Base-by-base conservation (phyloP, 53 echinoderm and acorn worm species). In the Zoroaster sp. region DNA sequence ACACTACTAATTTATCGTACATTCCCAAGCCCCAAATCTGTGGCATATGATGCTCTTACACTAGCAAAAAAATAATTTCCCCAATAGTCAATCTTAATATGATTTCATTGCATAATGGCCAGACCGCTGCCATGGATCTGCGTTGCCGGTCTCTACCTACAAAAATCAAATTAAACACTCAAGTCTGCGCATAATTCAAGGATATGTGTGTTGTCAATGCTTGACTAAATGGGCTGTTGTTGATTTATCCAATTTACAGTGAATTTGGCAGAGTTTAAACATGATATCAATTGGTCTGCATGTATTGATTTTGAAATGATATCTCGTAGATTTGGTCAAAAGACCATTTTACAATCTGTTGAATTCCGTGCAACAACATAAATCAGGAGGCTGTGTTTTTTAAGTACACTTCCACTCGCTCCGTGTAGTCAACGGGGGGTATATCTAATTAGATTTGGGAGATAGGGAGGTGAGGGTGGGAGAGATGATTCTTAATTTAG, bases 151-250 rank as follows among this genome's bases (percentile, higher is more conserved):
- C 63, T 59, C 7, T 25, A 59, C 30, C 30, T 14, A 41, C 39
- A 82, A 68, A 82, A 82, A 82, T 82, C 82, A 82, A 82, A 82
- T 82, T 82, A 81, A 81, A 82, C 23, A n/a, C 66, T 43, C 21
- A 1, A 41, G 30, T 66, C 37, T 68, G 17, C 13, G 82, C 82
- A 82, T 82, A 82, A 82, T 82, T 66, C 82, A 82, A 79, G 63
- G 82, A 66, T 67, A 43, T 14, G 14, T 1, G n/a, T 23, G 40
- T 41, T 30, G 45, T 34, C 23, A 13, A 13, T 18, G 67, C 33
- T 42, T 68, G 43, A 67, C 25, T 68, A 43, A 67, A 82, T 82
- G 45, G 41, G 68, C 68, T 20, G 35, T 2, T 44, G 82, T 82
- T 82, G 66, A 42, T 82, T 55, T 67, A 68, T 82, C 68, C 82